Base-by-base conservation (phyloP, 2,888 invertebrate species). In the Sesia bembeciformis region DNA sequence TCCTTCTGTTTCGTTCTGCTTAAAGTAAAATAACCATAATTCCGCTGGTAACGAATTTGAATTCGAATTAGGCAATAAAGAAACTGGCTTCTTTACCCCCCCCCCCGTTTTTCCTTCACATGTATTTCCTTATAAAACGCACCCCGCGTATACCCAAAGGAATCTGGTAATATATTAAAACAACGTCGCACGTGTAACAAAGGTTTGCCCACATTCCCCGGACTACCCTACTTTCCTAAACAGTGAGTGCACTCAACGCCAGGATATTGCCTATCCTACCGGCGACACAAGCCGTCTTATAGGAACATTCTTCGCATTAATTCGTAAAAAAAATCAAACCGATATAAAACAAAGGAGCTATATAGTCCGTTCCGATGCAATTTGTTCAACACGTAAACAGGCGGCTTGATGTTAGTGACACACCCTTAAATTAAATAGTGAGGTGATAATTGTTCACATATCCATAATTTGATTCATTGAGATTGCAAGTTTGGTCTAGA, bases 141-240 rank as follows among this genome's bases (percentile, higher is more conserved):
- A 23, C 23, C 23, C 23, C 23, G 2, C 23, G 23, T 23, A 23
- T 23, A 23, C 23, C 23, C 23, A 23, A 46, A 8, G 46, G 46
- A 46, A 46, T 46, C 46, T 23, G 46, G 46, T 46, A 46, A 46
- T 50, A 56, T 54, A 54, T 52, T 56, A 52, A 56, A 55, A 56
- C 52, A 52, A 49, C 52, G 54, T 41, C 53, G 46, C 8, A 46
- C 46, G 46, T 46, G 46, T 46, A 52, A 54, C 54, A 56, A 54
- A 56, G 50, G 52, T 51, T 8, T 56, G 54, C 52, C 54, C 54
- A 49, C 54, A 52, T 52, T 54, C 40, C 46, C 49, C 40, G 52
- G 4, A 50, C 40, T 54, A 54, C 54, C 56, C 56, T 51, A 56
- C 52, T 56, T 56, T 53, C 49, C 53, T 46, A 51, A 54, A 50